These are phyloP conservation scores for Eupristina koningsbergeri DNA, from an alignment of 1,140 invertebrate genomes.

Conservation along the genomic window DNA sequence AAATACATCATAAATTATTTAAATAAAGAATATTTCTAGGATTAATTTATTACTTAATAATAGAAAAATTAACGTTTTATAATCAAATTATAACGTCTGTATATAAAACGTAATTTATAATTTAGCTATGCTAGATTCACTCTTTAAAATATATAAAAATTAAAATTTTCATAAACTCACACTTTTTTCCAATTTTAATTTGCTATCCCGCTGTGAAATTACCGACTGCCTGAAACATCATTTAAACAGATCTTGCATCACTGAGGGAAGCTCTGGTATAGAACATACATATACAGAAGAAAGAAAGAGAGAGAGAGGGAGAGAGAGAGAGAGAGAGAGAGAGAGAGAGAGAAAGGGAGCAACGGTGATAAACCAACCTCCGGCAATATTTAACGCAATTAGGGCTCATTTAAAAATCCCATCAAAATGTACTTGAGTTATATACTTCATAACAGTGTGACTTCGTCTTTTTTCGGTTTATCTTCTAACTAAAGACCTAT, in stretches of 20 bases:
- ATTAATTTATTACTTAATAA: too few relatives aligned
- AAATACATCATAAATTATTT: too few relatives aligned
- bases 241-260: constrained; percentile 69
- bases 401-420: constrained; percentile 72
- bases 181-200: constrained; percentile 59
- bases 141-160: constrained; percentile 46
- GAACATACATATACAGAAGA: constrained; percentile 21
- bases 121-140: background rate
- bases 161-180: constrained; percentile 40
- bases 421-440: constrained; percentile 66
- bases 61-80: too few relatives aligned
- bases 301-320: constrained; percentile 42
- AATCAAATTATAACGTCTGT: background rate
- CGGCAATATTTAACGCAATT: constrained; percentile 67
- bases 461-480: background rate
- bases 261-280: constrained; percentile 52
- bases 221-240: constrained; percentile 61
- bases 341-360: background rate
- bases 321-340: background rate
- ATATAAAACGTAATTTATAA: background rate
- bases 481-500: background rate
- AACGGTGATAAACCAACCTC: constrained; percentile 47
- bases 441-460: background rate
- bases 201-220: constrained; percentile 55
- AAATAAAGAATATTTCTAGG: background rate